phyloP scores from a whole-genome alignment of 2,888 invertebrate species.

The Hydraecia micacea region DNA sequence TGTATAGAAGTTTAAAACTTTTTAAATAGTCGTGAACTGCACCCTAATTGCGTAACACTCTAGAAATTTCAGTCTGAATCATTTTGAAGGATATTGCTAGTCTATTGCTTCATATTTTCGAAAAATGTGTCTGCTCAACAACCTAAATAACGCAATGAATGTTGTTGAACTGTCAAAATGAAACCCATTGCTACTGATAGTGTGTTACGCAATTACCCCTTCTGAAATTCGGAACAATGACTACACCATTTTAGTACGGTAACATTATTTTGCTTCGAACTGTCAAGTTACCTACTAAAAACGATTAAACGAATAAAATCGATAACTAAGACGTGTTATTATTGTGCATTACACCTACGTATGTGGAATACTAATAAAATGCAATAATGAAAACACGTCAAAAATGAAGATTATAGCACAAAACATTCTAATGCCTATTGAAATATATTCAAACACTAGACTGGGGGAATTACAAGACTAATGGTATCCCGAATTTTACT shows the following conservation, averaged over 20 bases:
- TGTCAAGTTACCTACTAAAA: no score
- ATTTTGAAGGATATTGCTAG: no score
- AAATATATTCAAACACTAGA: neutral
- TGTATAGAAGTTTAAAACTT: neutral
- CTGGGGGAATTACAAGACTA: neutral
- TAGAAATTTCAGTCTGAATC: no score
- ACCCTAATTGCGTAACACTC: no score
- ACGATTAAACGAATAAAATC: neutral
- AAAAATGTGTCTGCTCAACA: no score
- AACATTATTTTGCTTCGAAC: neutral
- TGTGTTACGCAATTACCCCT: no score
- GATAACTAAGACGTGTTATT: neutral
- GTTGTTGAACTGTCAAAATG: no score
- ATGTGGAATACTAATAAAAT: neutral
- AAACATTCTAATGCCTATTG: no score
- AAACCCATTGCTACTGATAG: no score
- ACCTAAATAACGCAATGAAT: no score
- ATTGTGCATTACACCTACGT: neutral
- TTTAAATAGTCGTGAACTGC: neutral
- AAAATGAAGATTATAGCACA: neutral
- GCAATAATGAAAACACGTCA: neutral
- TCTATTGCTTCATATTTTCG: no score
- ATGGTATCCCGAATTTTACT: neutral
- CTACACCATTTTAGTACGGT: neutral
- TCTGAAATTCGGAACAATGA: neutral